Evolutionary conservation across 2,888 invertebrate genomes (phyloP).

Genomic region (Eupsilia transversa): DNA sequence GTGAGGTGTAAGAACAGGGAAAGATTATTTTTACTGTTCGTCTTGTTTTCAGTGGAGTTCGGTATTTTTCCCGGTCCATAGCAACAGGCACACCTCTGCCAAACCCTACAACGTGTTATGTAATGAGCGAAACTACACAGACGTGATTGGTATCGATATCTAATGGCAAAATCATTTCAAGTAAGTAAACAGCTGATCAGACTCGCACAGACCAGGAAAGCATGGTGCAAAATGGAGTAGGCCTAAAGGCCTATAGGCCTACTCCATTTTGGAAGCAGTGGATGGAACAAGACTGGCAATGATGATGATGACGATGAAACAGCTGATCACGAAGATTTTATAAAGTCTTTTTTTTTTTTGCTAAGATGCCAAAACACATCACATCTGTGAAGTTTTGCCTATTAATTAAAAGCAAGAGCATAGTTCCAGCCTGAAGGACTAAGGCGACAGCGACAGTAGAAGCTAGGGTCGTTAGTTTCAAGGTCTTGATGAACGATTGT

Average conservation of each 20-base stretch:
- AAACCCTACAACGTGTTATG: no score
- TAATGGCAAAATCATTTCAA: no score
- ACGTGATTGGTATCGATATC: no score
- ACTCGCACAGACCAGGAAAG: not conserved
- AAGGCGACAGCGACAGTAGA: not conserved
- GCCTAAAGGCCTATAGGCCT: no score
- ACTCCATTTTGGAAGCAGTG: not conserved
- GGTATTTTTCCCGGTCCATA: no score
- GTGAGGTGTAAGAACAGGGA: no score
- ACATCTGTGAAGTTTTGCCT: not conserved
- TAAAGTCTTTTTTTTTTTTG: not conserved
- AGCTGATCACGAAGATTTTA: not conserved
- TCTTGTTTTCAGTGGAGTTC: no score
- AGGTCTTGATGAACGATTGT: conserved; percentile 16
- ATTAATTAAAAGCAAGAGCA: not conserved
- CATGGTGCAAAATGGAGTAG: not conserved
- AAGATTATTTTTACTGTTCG: no score
- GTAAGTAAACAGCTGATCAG: not conserved
- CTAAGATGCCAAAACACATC: not conserved
- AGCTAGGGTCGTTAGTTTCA: conserved; percentile 33
- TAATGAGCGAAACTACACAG: no score
- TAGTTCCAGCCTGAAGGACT: conserved; percentile 2
- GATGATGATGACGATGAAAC: not conserved
- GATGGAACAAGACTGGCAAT: not conserved
- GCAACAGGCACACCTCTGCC: no score